Base-by-base conservation (phyloP, 2,113 vertebrate species). In the Laterallus jamaicensis region DNA sequence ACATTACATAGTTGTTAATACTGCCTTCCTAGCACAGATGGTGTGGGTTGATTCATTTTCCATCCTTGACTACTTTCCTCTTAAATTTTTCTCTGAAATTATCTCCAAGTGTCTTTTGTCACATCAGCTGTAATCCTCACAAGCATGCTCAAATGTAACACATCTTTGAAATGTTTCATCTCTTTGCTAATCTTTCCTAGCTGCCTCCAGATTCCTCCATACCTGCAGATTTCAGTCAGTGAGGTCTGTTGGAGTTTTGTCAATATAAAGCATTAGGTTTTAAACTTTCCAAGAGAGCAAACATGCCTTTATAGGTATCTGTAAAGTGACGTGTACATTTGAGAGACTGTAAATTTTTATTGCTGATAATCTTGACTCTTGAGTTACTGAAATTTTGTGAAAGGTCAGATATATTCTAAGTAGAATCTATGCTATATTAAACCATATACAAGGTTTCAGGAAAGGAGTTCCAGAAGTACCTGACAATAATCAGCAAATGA, bases 401-500 rank as follows among this genome's bases (percentile, higher is more conserved):
- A 96, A 94, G 93, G 95, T 96, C 93, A 94, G 52, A 15, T 76
- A 82, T 82, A 90, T 90, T 91, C 92, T 88, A 90, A 96, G 90
- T 89, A 90, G 82, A 71, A 39, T 40, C 58, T 82, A 54, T 54
- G 73, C 64, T 69, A 84, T 95, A 96, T 94, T 86, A 97, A 94
- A 96, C 80, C 56, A 55, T 69, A 84, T 80, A 76, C 19, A 84
- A 76, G 58, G 79, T 94, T 95, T 92, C 80, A 94, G 90, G 95
- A 91, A 78, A 86, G 49, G 42, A 66, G 76, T 92, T 93, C 82
- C 88, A 90, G 29, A 94, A 92, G 73, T 90, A 64, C 62, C 24
- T 90, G 49, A 73, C 35, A 82, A 21, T 84, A 78, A 78, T 88
- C 82, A 81, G 71, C 78, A 94, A 92, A 88, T 66, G 42, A 80